These are phyloP conservation scores for Eristalis pertinax DNA, from an alignment of 2,888 invertebrate genomes.

Conservation along the genomic window DNA sequence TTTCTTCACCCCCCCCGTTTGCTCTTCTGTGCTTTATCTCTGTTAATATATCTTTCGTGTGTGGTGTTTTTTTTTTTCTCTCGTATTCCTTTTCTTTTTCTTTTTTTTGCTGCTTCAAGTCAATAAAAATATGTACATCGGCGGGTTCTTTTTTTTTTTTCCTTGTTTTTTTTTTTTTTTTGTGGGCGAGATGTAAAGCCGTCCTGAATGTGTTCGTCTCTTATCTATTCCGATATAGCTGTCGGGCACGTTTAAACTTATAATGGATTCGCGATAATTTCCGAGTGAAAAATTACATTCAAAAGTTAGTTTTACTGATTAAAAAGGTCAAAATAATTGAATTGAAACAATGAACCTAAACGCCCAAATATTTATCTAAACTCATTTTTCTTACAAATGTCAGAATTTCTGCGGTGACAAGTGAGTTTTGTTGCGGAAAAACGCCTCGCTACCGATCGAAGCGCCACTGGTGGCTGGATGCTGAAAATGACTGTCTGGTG, in stretches of 20 bases:
- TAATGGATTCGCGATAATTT: slow-evolving; percentile 32
- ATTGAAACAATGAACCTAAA: slow-evolving; percentile 70
- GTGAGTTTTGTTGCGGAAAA: slow-evolving; percentile 36
- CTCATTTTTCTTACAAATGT: slow-evolving; percentile 71
- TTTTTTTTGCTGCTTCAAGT: slow-evolving; percentile 48
- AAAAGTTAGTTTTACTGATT: slow-evolving; percentile 44
- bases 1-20: neutral
- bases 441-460: slow-evolving; percentile 3
- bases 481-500: neutral
- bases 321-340: slow-evolving; percentile 65
- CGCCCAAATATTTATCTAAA: slow-evolving; percentile 73
- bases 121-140: slow-evolving; percentile 72
- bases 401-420: slow-evolving; percentile 63
- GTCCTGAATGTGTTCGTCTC: slow-evolving; percentile 30
- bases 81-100: slow-evolving; percentile 33
- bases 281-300: slow-evolving; percentile 44
- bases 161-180: no score
- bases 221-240: slow-evolving; percentile 13
- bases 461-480: neutral
- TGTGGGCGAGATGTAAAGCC: slow-evolving; percentile 40
- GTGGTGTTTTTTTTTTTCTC: no score
- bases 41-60: slow-evolving; percentile 58
- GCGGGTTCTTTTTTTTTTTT: slow-evolving; percentile 57
- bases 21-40: slow-evolving; percentile 39
- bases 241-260: slow-evolving; percentile 46